A percentile compares a stretch with the other conserved stretches of the same genome.
phyloP scores from a whole-genome alignment of 2,888 invertebrate species.

The Temnothorax unifasciatus region DNA sequence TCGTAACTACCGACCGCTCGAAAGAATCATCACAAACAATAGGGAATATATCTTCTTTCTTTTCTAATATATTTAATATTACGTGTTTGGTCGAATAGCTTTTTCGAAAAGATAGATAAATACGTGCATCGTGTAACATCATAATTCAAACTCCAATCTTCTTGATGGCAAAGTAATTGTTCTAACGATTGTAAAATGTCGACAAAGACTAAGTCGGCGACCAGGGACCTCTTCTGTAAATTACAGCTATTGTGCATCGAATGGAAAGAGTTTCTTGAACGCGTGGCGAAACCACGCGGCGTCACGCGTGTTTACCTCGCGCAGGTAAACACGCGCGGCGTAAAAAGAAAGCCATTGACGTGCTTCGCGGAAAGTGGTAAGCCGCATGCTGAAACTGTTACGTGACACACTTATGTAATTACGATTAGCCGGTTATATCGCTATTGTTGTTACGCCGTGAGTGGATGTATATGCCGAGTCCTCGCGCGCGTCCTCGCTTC shows the following conservation, averaged over 20 bases:
- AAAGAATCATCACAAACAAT: neutral
- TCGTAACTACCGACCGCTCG: neutral
- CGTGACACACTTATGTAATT: constrained; percentile 76
- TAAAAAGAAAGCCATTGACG: constrained; percentile 65
- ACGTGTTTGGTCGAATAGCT: neutral
- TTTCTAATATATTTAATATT: neutral
- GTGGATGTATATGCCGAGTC: constrained; percentile 21
- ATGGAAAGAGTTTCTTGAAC: constrained; percentile 49
- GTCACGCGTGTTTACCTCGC: constrained; percentile 42
- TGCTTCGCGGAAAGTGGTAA: constrained; percentile 54
- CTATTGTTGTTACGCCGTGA: constrained; percentile 64
- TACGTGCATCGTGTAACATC: neutral
- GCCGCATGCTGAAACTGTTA: constrained; percentile 66
- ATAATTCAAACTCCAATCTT: neutral
- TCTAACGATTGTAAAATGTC: constrained; percentile 3
- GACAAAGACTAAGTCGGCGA: neutral
- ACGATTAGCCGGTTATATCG: constrained; percentile 68
- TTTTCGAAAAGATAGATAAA: neutral
- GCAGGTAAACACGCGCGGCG: constrained; percentile 45
- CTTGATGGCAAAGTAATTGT: neutral
- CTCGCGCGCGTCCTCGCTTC: constrained; percentile 32
- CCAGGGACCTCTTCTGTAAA: neutral
- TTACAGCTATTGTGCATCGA: constrained; percentile 24
- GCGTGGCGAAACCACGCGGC: constrained; percentile 39
- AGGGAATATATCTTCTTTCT: neutral